These are phyloP conservation scores for Cottoperca gobio DNA, from an alignment of 2,797 vertebrate species.

Conservation along the genomic window DNA sequence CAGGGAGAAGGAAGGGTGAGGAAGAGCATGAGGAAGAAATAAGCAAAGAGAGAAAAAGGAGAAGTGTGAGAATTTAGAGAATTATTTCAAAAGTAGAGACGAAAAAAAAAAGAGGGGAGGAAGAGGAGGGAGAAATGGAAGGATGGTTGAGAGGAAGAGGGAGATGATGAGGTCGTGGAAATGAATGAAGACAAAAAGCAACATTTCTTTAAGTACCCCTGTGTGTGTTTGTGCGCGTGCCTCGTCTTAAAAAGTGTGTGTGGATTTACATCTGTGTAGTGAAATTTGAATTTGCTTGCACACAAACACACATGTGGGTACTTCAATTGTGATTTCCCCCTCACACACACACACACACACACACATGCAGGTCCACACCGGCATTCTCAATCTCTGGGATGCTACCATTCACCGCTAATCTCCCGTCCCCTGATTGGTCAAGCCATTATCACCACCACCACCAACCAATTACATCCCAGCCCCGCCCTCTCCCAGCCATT, in stretches of 20 bases:
- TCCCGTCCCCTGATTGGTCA: slow-evolving; percentile 69
- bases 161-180: slow-evolving; percentile 62
- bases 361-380: slow-evolving; percentile 63
- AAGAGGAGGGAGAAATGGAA: slow-evolving; percentile 30
- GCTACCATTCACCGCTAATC: slow-evolving; percentile 55
- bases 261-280: not conserved
- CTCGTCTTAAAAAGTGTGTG: no score
- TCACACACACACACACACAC: slow-evolving; percentile 15
- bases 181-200: slow-evolving; percentile 55
- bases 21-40: not conserved
- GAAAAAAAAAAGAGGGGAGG: slow-evolving; percentile 20
- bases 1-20: not conserved
- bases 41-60: slow-evolving; percentile 34
- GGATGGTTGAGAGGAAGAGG: slow-evolving; percentile 48
- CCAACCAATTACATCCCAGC: slow-evolving; percentile 72
- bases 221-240: slow-evolving; percentile 61
- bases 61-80: slow-evolving; percentile 43
- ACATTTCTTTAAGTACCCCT: slow-evolving; percentile 49
- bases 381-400: slow-evolving; percentile 48
- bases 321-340: slow-evolving; percentile 23
- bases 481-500: slow-evolving; percentile 61
- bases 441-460: slow-evolving; percentile 68
- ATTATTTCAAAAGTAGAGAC: slow-evolving; percentile 34
- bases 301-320: slow-evolving; percentile 73
- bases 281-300: slow-evolving; percentile 4